Evolutionary conservation across 2,113 vertebrate genomes (phyloP), one percentile per base, ranked within the genome.

Genomic region (Sakesphorus luctuosus): DNA sequence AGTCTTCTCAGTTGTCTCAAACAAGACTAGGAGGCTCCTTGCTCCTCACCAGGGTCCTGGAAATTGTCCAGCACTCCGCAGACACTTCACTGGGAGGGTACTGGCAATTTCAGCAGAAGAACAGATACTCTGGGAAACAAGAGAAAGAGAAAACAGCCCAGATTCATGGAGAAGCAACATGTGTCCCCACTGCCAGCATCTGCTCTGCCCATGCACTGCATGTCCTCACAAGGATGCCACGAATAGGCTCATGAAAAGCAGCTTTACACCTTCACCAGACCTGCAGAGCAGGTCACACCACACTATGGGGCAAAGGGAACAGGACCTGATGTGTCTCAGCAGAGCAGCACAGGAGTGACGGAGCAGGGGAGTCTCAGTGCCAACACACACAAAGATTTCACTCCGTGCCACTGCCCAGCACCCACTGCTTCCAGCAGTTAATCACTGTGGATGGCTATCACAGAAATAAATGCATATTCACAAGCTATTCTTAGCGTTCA

Each of bases 341-440:
- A 56, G 46, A 66, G 55, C 2, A 5, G 72, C 72, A 72, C 10
- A n/a, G 28, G 10, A n/a, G 20, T 0, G 3, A 7, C 0, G 0
- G 55, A 65, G 72, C 50, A 62, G 52, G 2, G 1, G 17, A 52
- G 4, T 11, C 53, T 40, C 53, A 24, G 13, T 23, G 14, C 24
- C n/a, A 71, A 75, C 35, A 26, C 4, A 18, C 31, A 33, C 21
- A 73, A 73, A 35, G 13, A 46, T 47, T 88, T 59, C 59, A 50
- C n/a, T 33, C 43, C 11, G 1, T 3, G 3, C 53, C n/a, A n/a
- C 4, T 1, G 47, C 55, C 44, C 10, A 1, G 55, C 63, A 84
- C 36, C 33, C 8, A 1, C 33, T 6, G n/a, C 7, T 82, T 16
- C 78, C 52, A 72, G 77, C 0, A 0, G 36, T 89, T 87, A 23